These are phyloP conservation scores for Notolabrus celidotus DNA, from an alignment of 2,797 vertebrate species.

Conservation along the genomic window DNA sequence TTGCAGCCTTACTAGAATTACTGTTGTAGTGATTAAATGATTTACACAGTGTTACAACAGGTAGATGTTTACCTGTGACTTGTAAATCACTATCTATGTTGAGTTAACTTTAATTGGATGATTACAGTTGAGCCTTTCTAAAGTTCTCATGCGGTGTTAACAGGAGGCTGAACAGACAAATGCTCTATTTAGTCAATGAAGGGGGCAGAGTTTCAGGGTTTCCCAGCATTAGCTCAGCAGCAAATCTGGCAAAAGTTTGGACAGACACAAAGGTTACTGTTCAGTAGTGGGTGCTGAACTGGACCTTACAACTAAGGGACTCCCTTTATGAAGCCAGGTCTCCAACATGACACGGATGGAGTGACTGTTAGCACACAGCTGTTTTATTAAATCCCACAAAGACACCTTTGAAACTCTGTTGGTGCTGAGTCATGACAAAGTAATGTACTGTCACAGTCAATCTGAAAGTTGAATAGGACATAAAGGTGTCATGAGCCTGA, in stretches of 20 bases:
- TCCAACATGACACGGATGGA: constrained; percentile 39
- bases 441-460: constrained; percentile 15
- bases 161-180: constrained; percentile 64
- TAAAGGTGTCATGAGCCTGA: constrained; percentile 43
- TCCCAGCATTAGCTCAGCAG: constrained; percentile 68
- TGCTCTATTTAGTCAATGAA: constrained; percentile 59
- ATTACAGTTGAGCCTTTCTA: constrained; percentile 35
- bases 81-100: constrained; percentile 53
- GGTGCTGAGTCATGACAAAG: constrained; percentile 46
- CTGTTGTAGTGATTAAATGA: constrained; percentile 32
- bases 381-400: constrained; percentile 46
- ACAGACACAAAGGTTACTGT: constrained; percentile 74
- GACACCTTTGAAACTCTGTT: constrained; percentile 16
- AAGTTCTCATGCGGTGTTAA: constrained; percentile 59
- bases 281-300: constrained; percentile 78
- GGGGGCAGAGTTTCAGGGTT: constrained; percentile 60
- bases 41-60: constrained; percentile 26
- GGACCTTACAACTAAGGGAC: constrained; percentile 42
- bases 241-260: constrained; percentile 59
- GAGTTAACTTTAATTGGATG: constrained; percentile 57
- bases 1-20: constrained; percentile 14
- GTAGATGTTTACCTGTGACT: constrained; percentile 50
- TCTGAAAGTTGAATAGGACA: constrained; percentile 47
- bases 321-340: constrained; percentile 51
- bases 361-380: constrained; percentile 49